Evolutionary conservation across 92 coral and sea anemone species (phyloP).

Genomic region (Phymanthus crucifer): DNA sequence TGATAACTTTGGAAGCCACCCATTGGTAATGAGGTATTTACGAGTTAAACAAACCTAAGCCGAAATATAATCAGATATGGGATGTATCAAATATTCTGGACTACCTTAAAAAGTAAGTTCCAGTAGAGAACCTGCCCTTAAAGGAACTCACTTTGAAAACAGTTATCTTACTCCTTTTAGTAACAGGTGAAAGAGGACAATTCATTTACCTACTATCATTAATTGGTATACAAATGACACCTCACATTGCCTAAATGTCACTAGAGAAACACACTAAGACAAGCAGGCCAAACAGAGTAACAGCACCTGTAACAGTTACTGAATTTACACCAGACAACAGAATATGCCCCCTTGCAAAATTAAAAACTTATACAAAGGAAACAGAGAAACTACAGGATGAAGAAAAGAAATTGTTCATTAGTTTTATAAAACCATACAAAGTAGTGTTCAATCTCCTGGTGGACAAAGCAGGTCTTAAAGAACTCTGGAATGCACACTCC

Average conservation of each 20-base stretch:
- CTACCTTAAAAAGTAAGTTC: constrained; percentile 46
- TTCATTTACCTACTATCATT: constrained; percentile 48
- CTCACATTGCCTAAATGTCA: constrained; percentile 35
- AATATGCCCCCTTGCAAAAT: constrained; percentile 49
- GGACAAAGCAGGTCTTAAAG: too few species aligned
- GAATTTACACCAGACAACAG: constrained; percentile 41
- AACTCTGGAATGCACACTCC: too few species aligned
- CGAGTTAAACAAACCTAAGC: constrained; percentile 51
- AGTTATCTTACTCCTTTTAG: constrained; percentile 51
- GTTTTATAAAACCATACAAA: too few species aligned
- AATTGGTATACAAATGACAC: constrained; percentile 51
- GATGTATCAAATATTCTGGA: constrained; percentile 62
- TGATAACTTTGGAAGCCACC: constrained; percentile 55
- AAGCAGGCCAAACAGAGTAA: constrained; percentile 44
- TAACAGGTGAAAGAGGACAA: constrained; percentile 60
- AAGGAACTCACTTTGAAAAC: constrained; percentile 51
- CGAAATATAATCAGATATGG: constrained; percentile 59
- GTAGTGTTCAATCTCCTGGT: too few species aligned
- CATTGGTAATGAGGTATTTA: constrained; percentile 38
- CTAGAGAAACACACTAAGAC: constrained; percentile 60
- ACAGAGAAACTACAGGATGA: too few species aligned
- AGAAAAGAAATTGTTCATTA: too few species aligned
- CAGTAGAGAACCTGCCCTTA: constrained; percentile 39
- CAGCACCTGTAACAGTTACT: constrained; percentile 40
- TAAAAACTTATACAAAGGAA: constrained; percentile 32